Base-by-base conservation (phyloP, 2,888 invertebrate species). In the Polyploca ridens region DNA sequence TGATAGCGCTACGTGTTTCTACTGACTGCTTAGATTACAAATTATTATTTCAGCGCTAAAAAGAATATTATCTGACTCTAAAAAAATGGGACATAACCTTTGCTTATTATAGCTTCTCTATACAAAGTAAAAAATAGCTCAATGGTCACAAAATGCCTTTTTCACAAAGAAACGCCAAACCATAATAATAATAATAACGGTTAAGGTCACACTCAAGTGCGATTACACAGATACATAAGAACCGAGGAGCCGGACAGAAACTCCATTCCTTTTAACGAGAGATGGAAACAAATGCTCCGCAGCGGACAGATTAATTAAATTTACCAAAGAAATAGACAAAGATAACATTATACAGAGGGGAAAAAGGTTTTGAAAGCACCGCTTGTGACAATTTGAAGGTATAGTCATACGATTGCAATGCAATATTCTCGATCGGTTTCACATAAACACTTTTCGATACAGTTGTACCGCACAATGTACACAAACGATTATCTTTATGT, bases 261-360 rank as follows among this genome's bases (percentile, higher is more conserved):
- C 49, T 7, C 49, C 49, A 49, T 54, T 54, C 54, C 19, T 7
- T 54, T 54, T 54, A 54, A 54, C 54, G 54, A 54, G 54, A 19
- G 16, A 49, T 49, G 54, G 54, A 54, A 54, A 54, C 54, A 54
- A 54, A 54, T 19, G 54, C 19, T 54, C 54, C 49, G 16, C 49
- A 49, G 57, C 64, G 66, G 66, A 69, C 71, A 69, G 67, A 72
- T 73, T 75, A 74, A 74, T 74, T 74, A 72, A 73, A 71, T 70
- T 69, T 67, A 59, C 66, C 68, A 66, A 71, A 75, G 73, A 69
- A 70, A 58, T 70, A 65, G 67, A 64, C 66, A 63, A 63, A 33
- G 63, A 64, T n/a, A 54, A 27, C 41, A 27, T 38, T 41, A 61
- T 19, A 61, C 44, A 66, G n/a, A n/a, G n/a, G 64, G 63, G 61